Percentiles rank a stretch among this genome's conserved stretches.
These are phyloP conservation scores for Rotaria sp. DNA, from an alignment of 2,888 invertebrate genomes.

Conservation along the genomic window DNA sequence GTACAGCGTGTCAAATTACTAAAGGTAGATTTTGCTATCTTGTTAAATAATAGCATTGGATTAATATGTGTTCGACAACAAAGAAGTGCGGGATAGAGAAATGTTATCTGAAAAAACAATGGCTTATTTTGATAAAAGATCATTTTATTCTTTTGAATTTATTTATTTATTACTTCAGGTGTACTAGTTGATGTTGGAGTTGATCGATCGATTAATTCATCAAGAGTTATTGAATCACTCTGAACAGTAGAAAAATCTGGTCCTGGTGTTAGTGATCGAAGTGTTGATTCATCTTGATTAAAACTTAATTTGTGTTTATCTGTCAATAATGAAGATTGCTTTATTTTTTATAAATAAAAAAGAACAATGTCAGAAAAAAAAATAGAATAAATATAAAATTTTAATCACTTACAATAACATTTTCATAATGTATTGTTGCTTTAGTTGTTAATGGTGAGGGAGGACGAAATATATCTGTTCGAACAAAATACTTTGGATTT, in stretches of 20 bases:
- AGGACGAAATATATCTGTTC: not conserved
- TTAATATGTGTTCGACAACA: not conserved
- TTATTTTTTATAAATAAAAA: no score
- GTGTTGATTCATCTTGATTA: not conserved
- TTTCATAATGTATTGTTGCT: not conserved
- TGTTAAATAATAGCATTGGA: not conserved
- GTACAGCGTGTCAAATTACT: not conserved
- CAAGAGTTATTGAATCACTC: not conserved
- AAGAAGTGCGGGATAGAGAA: not conserved
- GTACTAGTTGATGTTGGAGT: not conserved
- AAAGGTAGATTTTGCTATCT: not conserved
- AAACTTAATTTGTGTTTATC: not conserved
- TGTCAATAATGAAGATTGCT: not conserved
- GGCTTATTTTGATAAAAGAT: not conserved
- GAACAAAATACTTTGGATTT: conserved; percentile 25
- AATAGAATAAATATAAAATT: not conserved
- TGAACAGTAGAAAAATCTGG: not conserved
- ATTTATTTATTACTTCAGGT: not conserved
- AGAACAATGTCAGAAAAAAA: no score
- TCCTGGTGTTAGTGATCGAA: conserved; percentile 2
- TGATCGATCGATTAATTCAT: not conserved
- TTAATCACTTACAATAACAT: not conserved
- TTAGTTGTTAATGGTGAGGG: not conserved
- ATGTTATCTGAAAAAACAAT: not conserved
- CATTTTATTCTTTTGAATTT: not conserved